Evolutionary conservation across 2,113 vertebrate species (phyloP), one percentile per base, ranked within the genome.

Genomic region (Aramus guarauna): DNA sequence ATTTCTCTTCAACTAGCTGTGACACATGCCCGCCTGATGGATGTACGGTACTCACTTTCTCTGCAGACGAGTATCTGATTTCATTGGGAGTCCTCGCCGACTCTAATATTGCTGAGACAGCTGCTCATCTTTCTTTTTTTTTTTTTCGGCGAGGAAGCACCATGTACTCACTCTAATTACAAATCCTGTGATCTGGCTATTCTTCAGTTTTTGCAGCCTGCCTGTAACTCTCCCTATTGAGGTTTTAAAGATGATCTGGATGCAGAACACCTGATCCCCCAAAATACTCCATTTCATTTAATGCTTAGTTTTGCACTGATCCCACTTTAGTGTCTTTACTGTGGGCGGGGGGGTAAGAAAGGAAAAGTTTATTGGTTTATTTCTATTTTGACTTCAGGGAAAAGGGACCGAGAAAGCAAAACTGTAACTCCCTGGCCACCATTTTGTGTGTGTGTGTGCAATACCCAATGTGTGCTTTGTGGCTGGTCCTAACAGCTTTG

Each of bases 161-260:
- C 55, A 15, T 96, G 93, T 94, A 95, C 96, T 97, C 87, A 75
- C 94, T 97, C 94, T 97, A 94, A 96, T 98, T 95, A 97, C 93
- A 93, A 90, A 96, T 85, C 95, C 94, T 92, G 74, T 92, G 96
- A 97, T 95, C 79, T 95, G 88, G 94, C 68, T 62, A 88, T 95
- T 91, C 80, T 94, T 97, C 91, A 95, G 92, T 80, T 93, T 89
- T 83, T 87, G 85, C 72, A 84, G 80, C 53, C 39, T 91, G 85
- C 63, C 52, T 56, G 32, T 67, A 71, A 79, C 60, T 77, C 63
- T 95, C 71, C 32, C 64, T 84, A 1, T 8, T 68, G 91, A 90
- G 62, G 37, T 74, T 94, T 93, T 88, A 74, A 94, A 86, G 47
- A 77, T 37, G 47, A 86, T 74, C 62, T 75, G 37, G 37, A 83